Evolutionary conservation across 2,113 vertebrate genomes (phyloP).

Genomic region (Salvelinus namaycush): DNA sequence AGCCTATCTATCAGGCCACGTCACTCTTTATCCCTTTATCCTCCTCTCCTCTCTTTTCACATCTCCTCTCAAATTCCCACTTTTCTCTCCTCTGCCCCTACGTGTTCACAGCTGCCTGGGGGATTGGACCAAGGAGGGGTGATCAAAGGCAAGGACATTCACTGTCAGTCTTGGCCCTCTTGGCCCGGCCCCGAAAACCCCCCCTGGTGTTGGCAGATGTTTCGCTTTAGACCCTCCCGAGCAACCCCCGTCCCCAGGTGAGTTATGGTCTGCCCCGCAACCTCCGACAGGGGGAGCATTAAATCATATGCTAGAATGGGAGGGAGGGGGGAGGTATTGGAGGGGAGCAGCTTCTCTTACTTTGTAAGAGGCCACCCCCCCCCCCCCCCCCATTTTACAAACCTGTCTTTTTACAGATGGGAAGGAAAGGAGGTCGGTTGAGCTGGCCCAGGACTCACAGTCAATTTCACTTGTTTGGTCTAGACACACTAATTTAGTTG

Average conservation of each 20-base stretch:
- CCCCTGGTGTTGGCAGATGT: constrained; percentile 29
- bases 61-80: not conserved
- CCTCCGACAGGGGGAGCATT: constrained; percentile 23
- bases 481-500: not conserved
- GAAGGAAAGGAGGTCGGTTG: not conserved
- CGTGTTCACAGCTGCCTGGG: constrained; percentile 14
- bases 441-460: not conserved
- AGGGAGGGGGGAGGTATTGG: not conserved
- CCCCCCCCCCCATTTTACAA: not conserved
- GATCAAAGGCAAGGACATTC: constrained; percentile 32
- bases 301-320: constrained; percentile 32
- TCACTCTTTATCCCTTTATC: constrained; percentile 3
- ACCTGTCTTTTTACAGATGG: not conserved
- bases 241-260: constrained; percentile 34
- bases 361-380: not conserved
- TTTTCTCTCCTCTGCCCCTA: constrained; percentile 21
- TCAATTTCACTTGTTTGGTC: not conserved
- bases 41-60: not conserved
- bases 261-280: constrained; percentile 35
- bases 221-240: constrained; percentile 29
- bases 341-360: not conserved
- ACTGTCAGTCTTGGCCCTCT: not conserved
- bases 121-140: not conserved
- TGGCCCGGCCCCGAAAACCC: not conserved
- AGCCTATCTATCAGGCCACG: not conserved